Conservation (phyloP, 1,140 invertebrate species). For the Orussus abietinus region DNA sequence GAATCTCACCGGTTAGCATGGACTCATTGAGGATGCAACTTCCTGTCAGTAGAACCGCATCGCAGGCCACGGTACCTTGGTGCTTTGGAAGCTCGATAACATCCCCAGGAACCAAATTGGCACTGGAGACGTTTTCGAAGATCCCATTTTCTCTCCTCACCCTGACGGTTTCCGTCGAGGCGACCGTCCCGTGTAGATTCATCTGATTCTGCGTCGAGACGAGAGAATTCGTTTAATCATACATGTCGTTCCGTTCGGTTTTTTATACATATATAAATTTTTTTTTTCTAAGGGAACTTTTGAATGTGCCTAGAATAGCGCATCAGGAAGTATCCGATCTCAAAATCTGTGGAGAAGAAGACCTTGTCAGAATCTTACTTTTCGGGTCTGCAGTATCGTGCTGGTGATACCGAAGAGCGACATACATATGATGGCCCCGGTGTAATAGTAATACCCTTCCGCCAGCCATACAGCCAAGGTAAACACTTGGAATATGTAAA, state of each 20-base stretch:
- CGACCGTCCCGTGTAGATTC: conserved; percentile 66
- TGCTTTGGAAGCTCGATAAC: conserved; percentile 81
- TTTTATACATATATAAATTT: not conserved
- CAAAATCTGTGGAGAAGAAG: no score
- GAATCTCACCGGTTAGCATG: conserved; percentile 82
- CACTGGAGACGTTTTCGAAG: conserved; percentile 55
- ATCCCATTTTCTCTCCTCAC: conserved; percentile 52
- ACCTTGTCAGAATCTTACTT: conserved; percentile 62
- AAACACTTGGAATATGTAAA: conserved; percentile 93
- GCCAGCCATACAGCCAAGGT: conserved; percentile 77
- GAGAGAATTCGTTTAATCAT: not conserved
- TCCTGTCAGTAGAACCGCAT: conserved; percentile 84
- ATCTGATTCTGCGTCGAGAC: conserved; percentile 63
- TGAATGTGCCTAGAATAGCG: not conserved
- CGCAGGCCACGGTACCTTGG: conserved; percentile 84
- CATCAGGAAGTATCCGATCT: no score
- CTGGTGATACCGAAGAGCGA: conserved; percentile 79
- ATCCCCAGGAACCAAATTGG: conserved; percentile 86
- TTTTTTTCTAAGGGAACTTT: not conserved
- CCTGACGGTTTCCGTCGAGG: conserved; percentile 60
- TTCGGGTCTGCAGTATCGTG: conserved; percentile 78
- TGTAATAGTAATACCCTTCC: conserved; percentile 83
- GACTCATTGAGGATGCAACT: conserved; percentile 93
- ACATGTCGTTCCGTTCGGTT: no score
- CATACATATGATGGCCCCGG: conserved; percentile 81